phyloP scores from a whole-genome alignment of 2,797 vertebrate genomes.

The Echeneis naucrates region DNA sequence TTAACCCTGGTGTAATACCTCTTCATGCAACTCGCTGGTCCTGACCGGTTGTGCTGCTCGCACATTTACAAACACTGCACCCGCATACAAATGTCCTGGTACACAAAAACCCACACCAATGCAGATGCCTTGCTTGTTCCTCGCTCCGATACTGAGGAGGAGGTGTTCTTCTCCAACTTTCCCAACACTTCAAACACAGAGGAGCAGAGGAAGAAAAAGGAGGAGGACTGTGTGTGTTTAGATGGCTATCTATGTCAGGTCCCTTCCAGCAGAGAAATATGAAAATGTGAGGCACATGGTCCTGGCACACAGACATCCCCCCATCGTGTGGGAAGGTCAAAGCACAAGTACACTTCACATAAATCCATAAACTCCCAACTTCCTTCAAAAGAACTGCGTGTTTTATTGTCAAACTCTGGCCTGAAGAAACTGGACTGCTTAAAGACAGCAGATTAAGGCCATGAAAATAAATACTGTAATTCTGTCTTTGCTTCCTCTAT shows the following conservation, averaged over 20 bases:
- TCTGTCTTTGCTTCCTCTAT: constrained; percentile 31
- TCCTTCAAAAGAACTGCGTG: constrained; percentile 51
- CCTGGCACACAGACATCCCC: constrained; percentile 24
- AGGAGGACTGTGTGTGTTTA: constrained; percentile 34
- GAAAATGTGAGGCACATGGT: constrained; percentile 58
- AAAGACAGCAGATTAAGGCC: constrained; percentile 40
- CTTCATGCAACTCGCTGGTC: constrained; percentile 19
- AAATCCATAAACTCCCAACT: constrained; percentile 58
- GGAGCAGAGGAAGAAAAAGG: background rate
- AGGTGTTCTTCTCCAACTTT: constrained; percentile 18
- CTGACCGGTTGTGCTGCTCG: constrained; percentile 31
- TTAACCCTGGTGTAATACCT: constrained; percentile 56
- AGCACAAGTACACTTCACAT: constrained; percentile 65
- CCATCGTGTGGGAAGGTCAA: constrained; percentile 60
- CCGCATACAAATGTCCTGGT: background rate
- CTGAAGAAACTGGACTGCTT: constrained; percentile 28
- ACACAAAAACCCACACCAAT: constrained; percentile 17
- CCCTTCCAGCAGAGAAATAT: constrained; percentile 50
- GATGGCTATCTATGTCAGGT: constrained; percentile 60
- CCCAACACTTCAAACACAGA: constrained; percentile 38
- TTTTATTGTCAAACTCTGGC: constrained; percentile 20
- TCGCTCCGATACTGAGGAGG: background rate
- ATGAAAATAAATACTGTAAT: constrained; percentile 57
- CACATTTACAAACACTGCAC: constrained; percentile 14
- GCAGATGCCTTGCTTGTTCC: constrained; percentile 43